Evolutionary conservation across 2,113 vertebrate genomes (phyloP).

Genomic region (Tragelaphus imberbis): DNA sequence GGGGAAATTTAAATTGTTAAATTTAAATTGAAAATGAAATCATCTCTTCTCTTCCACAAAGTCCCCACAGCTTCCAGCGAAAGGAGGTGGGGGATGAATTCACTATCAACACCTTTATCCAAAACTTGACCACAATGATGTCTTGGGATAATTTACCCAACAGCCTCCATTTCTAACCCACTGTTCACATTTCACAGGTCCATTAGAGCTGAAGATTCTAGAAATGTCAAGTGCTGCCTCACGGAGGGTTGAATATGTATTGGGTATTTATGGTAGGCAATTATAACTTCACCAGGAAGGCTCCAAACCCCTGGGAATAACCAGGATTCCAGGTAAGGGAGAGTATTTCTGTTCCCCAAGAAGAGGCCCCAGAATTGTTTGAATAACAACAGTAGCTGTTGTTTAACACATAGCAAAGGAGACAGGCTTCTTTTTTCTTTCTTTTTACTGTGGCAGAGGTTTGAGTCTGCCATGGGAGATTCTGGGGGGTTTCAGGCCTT

Average conservation of each 20-base stretch:
- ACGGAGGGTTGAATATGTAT: neutral
- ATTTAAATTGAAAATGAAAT: neutral
- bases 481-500: constrained; percentile 70
- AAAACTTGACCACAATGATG: neutral
- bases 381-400: constrained; percentile 5
- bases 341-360: neutral
- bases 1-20: neutral
- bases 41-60: neutral
- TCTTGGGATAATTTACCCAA: neutral
- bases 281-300: neutral
- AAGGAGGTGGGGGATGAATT: neutral
- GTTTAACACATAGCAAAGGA: neutral
- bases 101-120: neutral
- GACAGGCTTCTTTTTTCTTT: neutral
- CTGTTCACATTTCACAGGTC: neutral
- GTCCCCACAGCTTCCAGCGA: neutral
- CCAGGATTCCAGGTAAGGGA: neutral
- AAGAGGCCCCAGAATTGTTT: neutral
- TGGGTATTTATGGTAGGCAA: neutral
- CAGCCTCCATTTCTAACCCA: neutral
- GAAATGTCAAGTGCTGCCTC: neutral
- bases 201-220: neutral
- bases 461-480: constrained; percentile 65
- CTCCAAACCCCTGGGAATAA: neutral
- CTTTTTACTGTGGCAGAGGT: neutral